Percentiles rank a stretch among this genome's conserved stretches.
Conservation (phyloP, 2,888 invertebrate genomes). For the Lypha dubia region DNA sequence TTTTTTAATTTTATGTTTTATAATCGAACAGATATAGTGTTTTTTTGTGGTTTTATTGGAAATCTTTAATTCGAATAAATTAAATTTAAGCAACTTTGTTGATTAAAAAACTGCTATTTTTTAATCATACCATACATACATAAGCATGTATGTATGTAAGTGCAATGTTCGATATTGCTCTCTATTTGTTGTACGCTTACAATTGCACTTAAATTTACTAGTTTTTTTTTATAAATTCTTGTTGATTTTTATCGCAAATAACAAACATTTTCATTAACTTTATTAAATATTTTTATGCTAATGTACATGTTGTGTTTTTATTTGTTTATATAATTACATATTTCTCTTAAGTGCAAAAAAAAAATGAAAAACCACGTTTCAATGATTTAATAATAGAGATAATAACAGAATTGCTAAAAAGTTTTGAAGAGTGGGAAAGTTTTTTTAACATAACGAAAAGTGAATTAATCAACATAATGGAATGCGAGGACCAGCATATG, state of each 20-base stretch:
- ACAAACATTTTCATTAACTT: slow-evolving; percentile 1
- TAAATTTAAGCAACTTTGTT: too few relatives aligned
- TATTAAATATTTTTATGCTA: slow-evolving; percentile 13
- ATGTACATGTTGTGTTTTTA: slow-evolving; percentile 14
- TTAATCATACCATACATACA: too few relatives aligned
- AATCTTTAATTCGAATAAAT: too few relatives aligned
- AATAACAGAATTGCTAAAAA: neutral
- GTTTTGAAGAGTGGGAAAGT: neutral
- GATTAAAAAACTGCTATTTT: too few relatives aligned
- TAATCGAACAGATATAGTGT: too few relatives aligned
- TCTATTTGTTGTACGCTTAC: neutral
- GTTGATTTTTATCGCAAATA: slow-evolving; percentile 5
- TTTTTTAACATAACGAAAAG: neutral
- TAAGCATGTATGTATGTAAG: too few relatives aligned
- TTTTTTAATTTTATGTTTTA: too few relatives aligned
- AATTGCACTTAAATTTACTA: neutral
- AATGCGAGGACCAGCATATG: too few relatives aligned
- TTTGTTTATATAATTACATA: neutral
- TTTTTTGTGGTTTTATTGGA: too few relatives aligned
- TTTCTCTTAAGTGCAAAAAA: neutral
- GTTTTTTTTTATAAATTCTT: neutral
- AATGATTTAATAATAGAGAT: neutral
- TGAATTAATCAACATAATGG: neutral
- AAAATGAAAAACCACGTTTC: neutral
- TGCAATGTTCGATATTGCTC: neutral